Evolutionary conservation across 35 echinoderm and acorn worm species (phyloP).

Genomic region (Ptychodera flava): DNA sequence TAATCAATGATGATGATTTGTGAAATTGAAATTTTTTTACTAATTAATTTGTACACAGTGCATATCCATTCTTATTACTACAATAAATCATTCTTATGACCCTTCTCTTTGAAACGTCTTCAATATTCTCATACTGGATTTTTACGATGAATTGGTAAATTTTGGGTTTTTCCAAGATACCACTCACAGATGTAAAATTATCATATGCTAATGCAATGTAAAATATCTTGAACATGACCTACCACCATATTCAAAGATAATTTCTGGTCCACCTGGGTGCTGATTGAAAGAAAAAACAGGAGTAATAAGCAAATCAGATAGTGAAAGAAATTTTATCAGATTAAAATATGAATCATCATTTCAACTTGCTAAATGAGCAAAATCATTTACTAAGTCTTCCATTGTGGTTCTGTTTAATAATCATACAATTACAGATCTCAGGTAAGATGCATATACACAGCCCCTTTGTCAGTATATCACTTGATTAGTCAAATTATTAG

Average conservation of each 20-base stretch:
- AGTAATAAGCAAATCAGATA: not conserved
- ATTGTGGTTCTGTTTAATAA: too few species aligned
- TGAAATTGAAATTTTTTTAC: not conserved
- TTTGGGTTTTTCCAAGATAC: not conserved
- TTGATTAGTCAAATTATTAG: too few species aligned
- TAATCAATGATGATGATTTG: not conserved
- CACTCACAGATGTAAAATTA: not conserved
- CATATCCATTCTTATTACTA: too few species aligned
- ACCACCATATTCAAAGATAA: conserved; percentile 20
- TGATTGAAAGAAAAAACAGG: not conserved
- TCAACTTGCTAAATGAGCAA: not conserved
- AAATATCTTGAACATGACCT: not conserved
- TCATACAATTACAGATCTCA: too few species aligned
- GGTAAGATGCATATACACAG: too few species aligned
- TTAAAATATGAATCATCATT: not conserved
- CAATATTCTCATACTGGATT: too few species aligned
- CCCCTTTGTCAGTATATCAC: too few species aligned
- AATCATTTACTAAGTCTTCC: not conserved
- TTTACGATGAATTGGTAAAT: not conserved
- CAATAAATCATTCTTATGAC: too few species aligned
- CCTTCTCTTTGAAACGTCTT: too few species aligned
- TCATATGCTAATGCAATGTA: too few species aligned
- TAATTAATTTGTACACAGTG: not conserved
- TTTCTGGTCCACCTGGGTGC: conserved; percentile 15
- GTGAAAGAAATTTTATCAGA: not conserved